A percentile compares a stretch with the other conserved stretches of the same genome.
phyloP scores from a whole-genome alignment of 2,113 vertebrate genomes.

The Crotalus horridus region DNA sequence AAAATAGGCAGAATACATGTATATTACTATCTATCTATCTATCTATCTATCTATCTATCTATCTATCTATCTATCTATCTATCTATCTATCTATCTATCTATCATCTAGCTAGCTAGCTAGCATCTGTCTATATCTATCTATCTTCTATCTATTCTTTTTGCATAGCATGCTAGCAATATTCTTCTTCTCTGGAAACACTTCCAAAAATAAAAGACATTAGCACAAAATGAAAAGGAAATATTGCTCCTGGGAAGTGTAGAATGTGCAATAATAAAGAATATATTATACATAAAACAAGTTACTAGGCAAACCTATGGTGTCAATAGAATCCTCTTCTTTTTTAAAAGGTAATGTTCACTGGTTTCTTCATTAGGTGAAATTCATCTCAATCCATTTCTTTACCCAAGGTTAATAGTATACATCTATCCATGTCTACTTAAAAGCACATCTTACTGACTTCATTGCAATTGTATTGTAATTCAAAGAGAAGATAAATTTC shows the following conservation, averaged over 20 bases:
- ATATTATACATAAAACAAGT: not conserved
- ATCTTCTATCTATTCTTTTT: not conserved
- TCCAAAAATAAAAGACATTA: not conserved
- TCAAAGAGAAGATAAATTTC: not conserved
- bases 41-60: no score
- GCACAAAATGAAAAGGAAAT: not conserved
- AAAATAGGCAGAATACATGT: not conserved
- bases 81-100: no score
- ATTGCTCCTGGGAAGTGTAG: not conserved
- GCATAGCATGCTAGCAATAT: not conserved
- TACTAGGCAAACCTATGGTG: not conserved
- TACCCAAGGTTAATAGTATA: not conserved
- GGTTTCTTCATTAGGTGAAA: not conserved
- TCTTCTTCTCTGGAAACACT: not conserved
- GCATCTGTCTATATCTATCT: no score
- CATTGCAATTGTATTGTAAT: not conserved
- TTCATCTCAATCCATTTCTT: not conserved
- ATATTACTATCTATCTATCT: not conserved
- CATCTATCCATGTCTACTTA: not conserved
- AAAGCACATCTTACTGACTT: not conserved
- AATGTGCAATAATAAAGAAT: not conserved
- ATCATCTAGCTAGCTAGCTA: no score
- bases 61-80: no score
- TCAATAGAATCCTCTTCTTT: not conserved
- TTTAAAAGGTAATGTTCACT: not conserved